phyloP scores from a whole-genome alignment of 1,140 invertebrate species.

The Colletes gigas region DNA sequence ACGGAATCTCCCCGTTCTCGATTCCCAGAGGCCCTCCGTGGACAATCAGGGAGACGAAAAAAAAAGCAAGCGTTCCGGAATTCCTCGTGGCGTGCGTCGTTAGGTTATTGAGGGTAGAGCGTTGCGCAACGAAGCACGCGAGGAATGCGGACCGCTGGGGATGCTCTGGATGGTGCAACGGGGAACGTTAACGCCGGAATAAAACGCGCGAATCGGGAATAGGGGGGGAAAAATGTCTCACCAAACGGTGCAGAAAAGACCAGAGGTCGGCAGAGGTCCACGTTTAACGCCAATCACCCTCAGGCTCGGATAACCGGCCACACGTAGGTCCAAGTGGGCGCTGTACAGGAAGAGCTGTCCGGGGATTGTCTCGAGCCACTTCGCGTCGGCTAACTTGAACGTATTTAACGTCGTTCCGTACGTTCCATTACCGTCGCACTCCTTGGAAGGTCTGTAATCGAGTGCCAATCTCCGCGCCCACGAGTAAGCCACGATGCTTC shows the following conservation, averaged over 20 bases:
- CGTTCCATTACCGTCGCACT: conserved; percentile 72
- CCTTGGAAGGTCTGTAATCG: conserved; percentile 75
- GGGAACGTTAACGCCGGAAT: too few relatives aligned
- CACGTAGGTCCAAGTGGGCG: conserved; percentile 75
- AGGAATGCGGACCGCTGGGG: neutral
- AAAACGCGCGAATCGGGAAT: neutral
- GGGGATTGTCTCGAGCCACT: conserved; percentile 76
- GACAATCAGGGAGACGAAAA: too few relatives aligned
- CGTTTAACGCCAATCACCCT: conserved; percentile 79
- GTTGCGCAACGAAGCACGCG: neutral
- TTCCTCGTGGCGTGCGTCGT: neutral
- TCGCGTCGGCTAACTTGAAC: conserved; percentile 63
- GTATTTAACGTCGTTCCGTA: conserved; percentile 65
- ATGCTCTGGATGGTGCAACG: too few relatives aligned
- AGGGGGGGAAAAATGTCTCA: conserved; percentile 61
- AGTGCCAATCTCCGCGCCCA: conserved; percentile 79
- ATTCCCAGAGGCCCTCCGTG: too few relatives aligned
- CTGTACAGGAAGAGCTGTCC: conserved; percentile 77
- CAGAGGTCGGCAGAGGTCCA: conserved; percentile 69
- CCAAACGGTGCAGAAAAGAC: conserved; percentile 77
- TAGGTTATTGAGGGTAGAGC: neutral
- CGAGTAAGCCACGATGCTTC: conserved; percentile 77
- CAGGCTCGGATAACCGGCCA: conserved; percentile 74
- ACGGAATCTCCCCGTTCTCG: too few relatives aligned
- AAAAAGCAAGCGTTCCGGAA: too few relatives aligned